Base-by-base conservation (phyloP, 2,888 invertebrate genomes). In the Troides oblongomaculatus region DNA sequence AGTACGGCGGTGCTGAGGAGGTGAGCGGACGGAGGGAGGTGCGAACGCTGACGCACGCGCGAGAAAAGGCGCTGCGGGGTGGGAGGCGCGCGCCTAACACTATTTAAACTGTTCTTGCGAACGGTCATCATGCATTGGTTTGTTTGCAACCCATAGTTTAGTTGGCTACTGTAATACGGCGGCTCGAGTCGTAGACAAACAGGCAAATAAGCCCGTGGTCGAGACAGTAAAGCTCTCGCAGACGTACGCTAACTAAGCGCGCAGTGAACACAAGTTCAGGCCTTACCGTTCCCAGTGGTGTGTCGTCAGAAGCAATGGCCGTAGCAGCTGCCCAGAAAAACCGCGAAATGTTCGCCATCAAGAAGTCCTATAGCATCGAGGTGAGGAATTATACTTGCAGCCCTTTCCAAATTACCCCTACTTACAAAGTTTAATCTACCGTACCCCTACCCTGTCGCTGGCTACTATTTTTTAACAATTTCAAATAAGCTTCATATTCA, bases 331-430 rank as follows among this genome's bases (percentile, higher is more conserved):
- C 97, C 76, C 97, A 97, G 93, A 97, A 97, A 94, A 98, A 97
- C 93, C 96, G 98, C 89, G 97, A 98, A 93, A 96, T 97, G 96
- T 98, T 98, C 95, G 97, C 98, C 89, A 98, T 98, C 94, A 98
- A 98, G 94, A 98, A 98, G 90, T 97, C 97, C 77, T 98, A 98
- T 95, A 98, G 97, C 94, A 97, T 98, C 90, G 98, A 98, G 97
- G 98, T 98, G 93, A 96, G 96, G 93, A 84, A 18, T 66, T 64
- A 14, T n/a, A 61, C 21, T 43, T 36, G 58, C 53, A 10, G 17
- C 60, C 10, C n/a, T 5, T 18, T 21, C 57, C 57, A 6, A 21
- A 8, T 1, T 18, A 8, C n/a, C 21, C 57, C 1, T 21, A n/a
- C 18, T 21, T 18, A 6, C n/a, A 2, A 57, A 57, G 18, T 57